phyloP scores from a whole-genome alignment of 2,797 vertebrate genomes.

The Scolopax bukidnonensis region DNA sequence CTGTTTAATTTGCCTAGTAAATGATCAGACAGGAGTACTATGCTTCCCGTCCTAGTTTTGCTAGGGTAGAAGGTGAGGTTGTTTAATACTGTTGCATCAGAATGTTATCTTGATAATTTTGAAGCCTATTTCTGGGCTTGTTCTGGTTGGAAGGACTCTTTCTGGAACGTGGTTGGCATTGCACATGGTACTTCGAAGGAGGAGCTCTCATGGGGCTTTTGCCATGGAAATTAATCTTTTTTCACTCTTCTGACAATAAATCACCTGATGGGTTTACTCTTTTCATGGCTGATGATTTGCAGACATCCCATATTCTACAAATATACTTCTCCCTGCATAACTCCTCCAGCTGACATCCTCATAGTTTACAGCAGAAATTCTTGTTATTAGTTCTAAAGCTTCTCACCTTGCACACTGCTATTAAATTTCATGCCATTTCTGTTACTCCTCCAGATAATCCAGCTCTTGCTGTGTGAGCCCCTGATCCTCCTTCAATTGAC shows the following conservation, averaged over 20 bases:
- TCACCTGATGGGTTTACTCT: neutral
- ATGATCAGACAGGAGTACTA: neutral
- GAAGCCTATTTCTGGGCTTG: neutral
- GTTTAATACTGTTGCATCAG: neutral
- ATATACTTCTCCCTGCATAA: neutral
- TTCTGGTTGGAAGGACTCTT: neutral
- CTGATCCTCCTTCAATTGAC: neutral
- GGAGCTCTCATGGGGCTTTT: neutral
- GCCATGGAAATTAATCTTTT: neutral
- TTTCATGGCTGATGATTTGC: neutral
- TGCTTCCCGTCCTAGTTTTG: neutral
- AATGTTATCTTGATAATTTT: neutral
- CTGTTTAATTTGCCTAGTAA: neutral
- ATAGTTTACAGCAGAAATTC: neutral
- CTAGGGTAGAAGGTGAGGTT: neutral
- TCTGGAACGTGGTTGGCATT: neutral
- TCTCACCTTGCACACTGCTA: neutral
- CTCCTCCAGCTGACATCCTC: neutral
- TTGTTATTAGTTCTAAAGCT: constrained; percentile 14
- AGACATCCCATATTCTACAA: neutral
- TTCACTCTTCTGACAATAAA: neutral
- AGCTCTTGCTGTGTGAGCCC: neutral
- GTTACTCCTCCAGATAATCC: neutral
- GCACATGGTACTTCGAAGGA: neutral
- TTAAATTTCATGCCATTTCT: neutral